Evolutionary conservation across 2,888 invertebrate genomes (phyloP).

Genomic region (Parnassius smintheus): DNA sequence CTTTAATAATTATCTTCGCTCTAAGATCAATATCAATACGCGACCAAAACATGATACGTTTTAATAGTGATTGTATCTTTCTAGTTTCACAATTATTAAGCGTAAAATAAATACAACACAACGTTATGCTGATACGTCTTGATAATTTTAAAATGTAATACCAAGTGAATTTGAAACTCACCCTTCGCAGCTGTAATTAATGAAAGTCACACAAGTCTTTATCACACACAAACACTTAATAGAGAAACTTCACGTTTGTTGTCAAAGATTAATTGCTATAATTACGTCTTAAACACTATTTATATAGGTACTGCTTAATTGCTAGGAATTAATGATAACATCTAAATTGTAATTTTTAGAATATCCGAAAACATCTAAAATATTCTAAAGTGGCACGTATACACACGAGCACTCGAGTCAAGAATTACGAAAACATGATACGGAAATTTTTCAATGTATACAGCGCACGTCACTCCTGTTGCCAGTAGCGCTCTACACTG

Average conservation of each 20-base stretch:
- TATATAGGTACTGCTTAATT: slow-evolving; percentile 5
- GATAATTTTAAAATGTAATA: neutral
- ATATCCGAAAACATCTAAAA: slow-evolving; percentile 1
- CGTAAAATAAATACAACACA: too few species aligned
- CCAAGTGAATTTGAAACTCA: slow-evolving; percentile 12
- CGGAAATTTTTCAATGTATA: neutral
- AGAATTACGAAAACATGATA: slow-evolving; percentile 22
- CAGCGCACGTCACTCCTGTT: slow-evolving; percentile 9
- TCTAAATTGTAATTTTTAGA: neutral
- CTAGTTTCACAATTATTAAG: too few species aligned
- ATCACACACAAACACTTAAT: slow-evolving; percentile 27
- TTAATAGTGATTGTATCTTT: too few species aligned
- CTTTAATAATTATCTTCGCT: too few species aligned
- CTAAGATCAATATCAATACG: too few species aligned
- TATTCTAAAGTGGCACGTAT: neutral
- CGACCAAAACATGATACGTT: too few species aligned
- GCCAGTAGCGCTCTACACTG: slow-evolving; percentile 15
- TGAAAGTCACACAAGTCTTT: slow-evolving; percentile 20
- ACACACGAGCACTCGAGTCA: slow-evolving; percentile 19
- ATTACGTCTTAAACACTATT: slow-evolving; percentile 9
- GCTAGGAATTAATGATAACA: neutral
- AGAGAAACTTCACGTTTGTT: slow-evolving; percentile 26
- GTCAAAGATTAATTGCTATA: slow-evolving; percentile 25
- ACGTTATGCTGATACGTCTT: too few species aligned
- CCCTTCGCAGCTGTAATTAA: slow-evolving; percentile 20